Evolutionary conservation across 2,797 vertebrate genomes (phyloP), one percentile per base, ranked within the genome.

Genomic region (Sebastes elongatus): DNA sequence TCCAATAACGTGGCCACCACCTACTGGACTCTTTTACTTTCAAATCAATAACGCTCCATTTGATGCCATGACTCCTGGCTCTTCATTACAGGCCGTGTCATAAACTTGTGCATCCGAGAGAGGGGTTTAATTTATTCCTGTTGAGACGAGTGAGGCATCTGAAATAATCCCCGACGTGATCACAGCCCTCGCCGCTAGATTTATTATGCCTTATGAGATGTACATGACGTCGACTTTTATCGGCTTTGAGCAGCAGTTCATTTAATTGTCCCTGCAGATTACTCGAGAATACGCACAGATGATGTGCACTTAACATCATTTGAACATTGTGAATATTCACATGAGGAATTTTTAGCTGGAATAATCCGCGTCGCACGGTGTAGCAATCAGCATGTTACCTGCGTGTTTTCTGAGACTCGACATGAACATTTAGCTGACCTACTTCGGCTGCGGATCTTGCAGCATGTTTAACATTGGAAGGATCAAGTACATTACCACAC

Each of bases 111-210:
- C 55, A 80, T 78, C 32, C 23, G 61, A 77, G 63, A 81, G 55
- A 49, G 18, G 46, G 59, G 63, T 52, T 75, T 83, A 68, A 88
- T 94, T 90, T 89, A 88, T 84, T 81, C 67, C 75, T 49, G 32
- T 67, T 69, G 88, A 87, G 85, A 90, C 30, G 70, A 76, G 65
- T 27, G 74, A 71, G 82, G 84, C 74, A 71, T 81, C 49, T 64
- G 71, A 82, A 91, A 91, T 93, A 88, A 94, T 92, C 86, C 85
- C 85, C 16, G 85, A 84, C 66, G 61, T 86, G 81, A 89, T 85
- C 66, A 60, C 71, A 78, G 74, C 71, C 65, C 71, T 77, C 30
- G 16, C 67, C 9, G 53, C 59, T 35, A 68, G 71, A 92, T 86
- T 90, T 90, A 86, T 80, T 76, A 81, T 30, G 72, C 74, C 33